A percentile compares a stretch with the other conserved stretches of the same genome.
Conservation (phyloP, 2,888 invertebrate genomes). For the Neoscelio sp. region DNA sequence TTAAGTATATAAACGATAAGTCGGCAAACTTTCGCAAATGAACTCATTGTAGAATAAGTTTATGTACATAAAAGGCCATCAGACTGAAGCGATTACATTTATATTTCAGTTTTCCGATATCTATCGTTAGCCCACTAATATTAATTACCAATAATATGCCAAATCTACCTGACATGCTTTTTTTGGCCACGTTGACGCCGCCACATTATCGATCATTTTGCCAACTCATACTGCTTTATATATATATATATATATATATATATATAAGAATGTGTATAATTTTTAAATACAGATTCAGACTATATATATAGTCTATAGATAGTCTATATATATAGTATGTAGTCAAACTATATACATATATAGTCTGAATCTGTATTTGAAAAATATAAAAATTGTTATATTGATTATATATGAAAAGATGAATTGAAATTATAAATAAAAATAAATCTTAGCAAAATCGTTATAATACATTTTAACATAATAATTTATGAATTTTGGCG, state of each 20-base stretch:
- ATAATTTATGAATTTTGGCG: background rate
- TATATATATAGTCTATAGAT: no score
- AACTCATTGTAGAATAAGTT: background rate
- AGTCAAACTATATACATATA: no score
- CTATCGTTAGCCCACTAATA: background rate
- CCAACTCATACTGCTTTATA: background rate
- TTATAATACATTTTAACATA: no score
- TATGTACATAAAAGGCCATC: background rate
- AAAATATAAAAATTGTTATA: no score
- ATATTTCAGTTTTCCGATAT: background rate
- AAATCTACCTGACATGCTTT: background rate
- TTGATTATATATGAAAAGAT: no score
- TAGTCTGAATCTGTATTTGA: no score
- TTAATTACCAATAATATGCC: conserved; percentile 14
- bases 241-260: no score
- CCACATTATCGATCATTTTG: conserved; percentile 12
- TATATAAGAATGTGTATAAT: no score
- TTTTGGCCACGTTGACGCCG: conserved; percentile 5
- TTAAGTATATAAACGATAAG: background rate
- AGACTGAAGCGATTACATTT: conserved; percentile 3
- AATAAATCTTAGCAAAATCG: no score
- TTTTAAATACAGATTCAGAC: no score
- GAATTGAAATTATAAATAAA: no score
- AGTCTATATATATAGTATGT: no score
- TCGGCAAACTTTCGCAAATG: background rate